A percentile compares a stretch with the other conserved stretches of the same genome.
Conservation (phyloP, 2,888 invertebrate genomes). For the Lamproptera curius region DNA sequence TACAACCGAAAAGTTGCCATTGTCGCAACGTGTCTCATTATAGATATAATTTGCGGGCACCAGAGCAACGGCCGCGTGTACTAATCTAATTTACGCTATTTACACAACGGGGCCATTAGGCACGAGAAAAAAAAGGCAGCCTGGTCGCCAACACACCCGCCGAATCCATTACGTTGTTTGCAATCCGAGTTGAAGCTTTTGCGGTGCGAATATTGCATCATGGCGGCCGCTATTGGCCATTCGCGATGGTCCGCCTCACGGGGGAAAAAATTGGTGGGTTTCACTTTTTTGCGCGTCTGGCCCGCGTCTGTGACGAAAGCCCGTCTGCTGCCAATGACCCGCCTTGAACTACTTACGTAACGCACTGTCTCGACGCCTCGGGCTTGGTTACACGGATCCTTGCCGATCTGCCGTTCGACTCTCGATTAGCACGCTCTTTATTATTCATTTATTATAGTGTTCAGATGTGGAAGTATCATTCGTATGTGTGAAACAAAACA, state of each 20-base stretch:
- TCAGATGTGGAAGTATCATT: no score
- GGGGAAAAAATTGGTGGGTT: conserved; percentile 65
- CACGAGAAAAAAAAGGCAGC: not conserved
- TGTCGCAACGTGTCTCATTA: no score
- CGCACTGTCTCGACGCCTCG: conserved; percentile 24
- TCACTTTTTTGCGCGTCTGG: conserved; percentile 75
- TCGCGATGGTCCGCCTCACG: conserved; percentile 32
- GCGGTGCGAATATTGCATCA: conserved; percentile 27
- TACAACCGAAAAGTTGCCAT: no score
- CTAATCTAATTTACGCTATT: not conserved
- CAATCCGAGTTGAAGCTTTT: no score
- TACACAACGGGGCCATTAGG: not conserved
- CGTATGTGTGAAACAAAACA: no score
- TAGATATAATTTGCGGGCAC: no score
- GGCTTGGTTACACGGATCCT: conserved; percentile 14
- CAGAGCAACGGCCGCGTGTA: not conserved
- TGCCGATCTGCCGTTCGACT: conserved; percentile 6
- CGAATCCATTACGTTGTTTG: not conserved
- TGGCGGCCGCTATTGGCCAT: conserved; percentile 28
- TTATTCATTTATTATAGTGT: no score
- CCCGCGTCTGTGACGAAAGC: conserved; percentile 60
- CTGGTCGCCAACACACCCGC: not conserved
- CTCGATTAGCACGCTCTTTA: no score
- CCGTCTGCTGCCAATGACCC: conserved; percentile 61
- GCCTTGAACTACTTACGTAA: conserved; percentile 73